Evolutionary conservation across 2,113 vertebrate species (phyloP), one percentile per base, ranked within the genome.

Genomic region (Pseudopipra pipra): DNA sequence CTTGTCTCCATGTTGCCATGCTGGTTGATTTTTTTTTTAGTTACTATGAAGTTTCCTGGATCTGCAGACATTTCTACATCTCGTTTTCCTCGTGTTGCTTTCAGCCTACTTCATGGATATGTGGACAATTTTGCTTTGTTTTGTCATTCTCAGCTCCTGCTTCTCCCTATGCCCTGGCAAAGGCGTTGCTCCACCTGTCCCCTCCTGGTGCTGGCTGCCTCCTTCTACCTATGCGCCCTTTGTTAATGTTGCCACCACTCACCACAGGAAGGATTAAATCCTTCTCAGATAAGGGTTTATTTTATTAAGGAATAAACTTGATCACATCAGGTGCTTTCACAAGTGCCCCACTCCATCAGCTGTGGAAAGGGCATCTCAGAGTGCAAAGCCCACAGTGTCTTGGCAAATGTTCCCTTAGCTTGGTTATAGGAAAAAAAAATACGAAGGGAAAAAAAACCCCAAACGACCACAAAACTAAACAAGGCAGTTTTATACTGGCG

Each of bases 391-490:
- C 44, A 16, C 10, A 17, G 47, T 31, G 78, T 52, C 33, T 85
- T 44, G 52, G 63, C 14, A 68, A 70, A 22, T 14, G 25, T 46
- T 28, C 18, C 37, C 46, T 79, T 22, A 23, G 9, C 37, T 35
- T 2, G 1, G n/a, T 44, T 56, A 27, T 2, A 23, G 7, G 12
- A 8, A 25, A 33, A 28, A 9, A 10, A 44, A n/a, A 17, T 13
- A 43, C 9, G 43, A 79, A 52, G 16, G 3, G 2, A 5, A 43
- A 35, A 31, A n/a, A n/a, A 21, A 25, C 3, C 0, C 8, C 44
- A 37, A 55, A 41, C 6, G 8, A 79, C 25, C 21, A 33, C 46
- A 35, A 77, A 62, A 12, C 5, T 6, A 76, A 84, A 44, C 47
- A 47, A 23, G 30, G 30, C 63, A 14, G 41, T 37, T 87, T 80